A percentile compares a stretch with the other conserved stretches of the same genome.
phyloP scores from a whole-genome alignment of 1,140 invertebrate genomes.

The Drosophila leontia region DNA sequence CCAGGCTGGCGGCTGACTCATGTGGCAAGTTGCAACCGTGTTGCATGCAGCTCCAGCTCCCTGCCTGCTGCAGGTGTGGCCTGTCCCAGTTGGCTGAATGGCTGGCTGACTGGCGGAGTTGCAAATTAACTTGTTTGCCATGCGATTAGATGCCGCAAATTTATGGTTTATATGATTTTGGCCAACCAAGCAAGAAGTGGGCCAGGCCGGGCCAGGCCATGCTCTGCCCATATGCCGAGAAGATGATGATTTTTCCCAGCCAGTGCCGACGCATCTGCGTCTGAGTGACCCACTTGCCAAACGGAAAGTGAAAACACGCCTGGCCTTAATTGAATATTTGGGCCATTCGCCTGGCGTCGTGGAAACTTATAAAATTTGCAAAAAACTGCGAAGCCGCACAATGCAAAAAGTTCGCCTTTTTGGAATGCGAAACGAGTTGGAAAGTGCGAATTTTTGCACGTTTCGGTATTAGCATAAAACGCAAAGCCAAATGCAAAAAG shows the following conservation, averaged over 20 bases:
- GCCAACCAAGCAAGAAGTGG: constrained; percentile 56
- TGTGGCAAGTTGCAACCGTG: constrained; percentile 29
- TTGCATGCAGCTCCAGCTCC: constrained; percentile 10
- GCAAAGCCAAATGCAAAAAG: constrained; percentile 46
- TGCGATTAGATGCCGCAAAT: constrained; percentile 71
- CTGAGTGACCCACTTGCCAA: constrained; percentile 57
- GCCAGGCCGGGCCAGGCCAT: constrained; percentile 34
- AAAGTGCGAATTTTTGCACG: constrained; percentile 83
- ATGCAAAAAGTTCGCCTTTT: constrained; percentile 49
- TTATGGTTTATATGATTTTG: constrained; percentile 74
- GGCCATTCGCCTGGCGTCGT: constrained; percentile 46
- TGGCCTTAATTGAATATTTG: constrained; percentile 75
- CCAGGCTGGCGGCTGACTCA: constrained; percentile 24
- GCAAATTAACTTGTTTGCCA: constrained; percentile 75
- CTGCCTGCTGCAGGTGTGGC: constrained; percentile 67
- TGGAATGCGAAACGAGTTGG: constrained; percentile 66
- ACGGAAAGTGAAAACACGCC: constrained; percentile 74
- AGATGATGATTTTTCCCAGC: constrained; percentile 39
- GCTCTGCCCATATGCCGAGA: constrained; percentile 16
- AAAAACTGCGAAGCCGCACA: constrained; percentile 30
- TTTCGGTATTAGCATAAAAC: constrained; percentile 75
- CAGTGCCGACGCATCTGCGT: constrained; percentile 16
- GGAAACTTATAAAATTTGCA: constrained; percentile 60
- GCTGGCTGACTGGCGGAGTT: constrained; percentile 42
- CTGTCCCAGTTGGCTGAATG: constrained; percentile 27